These are phyloP conservation scores for Colletes gigas DNA, from an alignment of 1,140 invertebrate genomes.

Conservation along the genomic window DNA sequence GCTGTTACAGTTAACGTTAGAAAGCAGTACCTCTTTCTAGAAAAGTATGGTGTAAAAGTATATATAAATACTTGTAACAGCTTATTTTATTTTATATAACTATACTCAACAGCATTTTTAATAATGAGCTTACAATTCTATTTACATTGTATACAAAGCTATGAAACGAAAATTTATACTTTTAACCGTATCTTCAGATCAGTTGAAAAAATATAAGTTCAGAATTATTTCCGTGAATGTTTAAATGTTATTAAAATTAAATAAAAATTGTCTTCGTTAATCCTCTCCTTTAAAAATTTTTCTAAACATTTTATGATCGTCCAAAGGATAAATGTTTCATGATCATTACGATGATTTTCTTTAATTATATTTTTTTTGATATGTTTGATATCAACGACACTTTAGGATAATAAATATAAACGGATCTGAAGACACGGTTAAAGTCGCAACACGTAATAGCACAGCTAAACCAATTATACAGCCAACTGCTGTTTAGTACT, in stretches of 20 bases:
- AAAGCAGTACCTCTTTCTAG: constrained; percentile 21
- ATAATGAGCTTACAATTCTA: constrained; percentile 46
- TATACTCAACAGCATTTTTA: constrained; percentile 44
- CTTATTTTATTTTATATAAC: constrained; percentile 38
- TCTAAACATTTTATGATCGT: constrained; percentile 10
- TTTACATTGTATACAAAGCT: constrained; percentile 53
- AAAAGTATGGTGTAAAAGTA: constrained; percentile 28
- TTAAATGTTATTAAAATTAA: constrained; percentile 13
- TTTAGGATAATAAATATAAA: not conserved
- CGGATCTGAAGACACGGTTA: constrained; percentile 44
- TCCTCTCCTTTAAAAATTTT: not conserved
- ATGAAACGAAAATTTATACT: constrained; percentile 14
- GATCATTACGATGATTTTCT: not conserved
- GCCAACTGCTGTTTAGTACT: not conserved
- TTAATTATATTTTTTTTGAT: constrained; percentile 51
- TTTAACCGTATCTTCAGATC: constrained; percentile 46
- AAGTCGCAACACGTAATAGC: not conserved
- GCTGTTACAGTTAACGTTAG: constrained; percentile 19
- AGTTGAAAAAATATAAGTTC: constrained; percentile 16
- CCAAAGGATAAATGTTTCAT: not conserved
- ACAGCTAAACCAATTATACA: constrained; percentile 1
- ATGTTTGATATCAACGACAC: constrained; percentile 39
- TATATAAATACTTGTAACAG: constrained; percentile 39
- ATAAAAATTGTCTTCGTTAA: not conserved
- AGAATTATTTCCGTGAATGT: constrained; percentile 5